Conservation (phyloP, 2,888 invertebrate species). For the Allolobophora icterica region DNA sequence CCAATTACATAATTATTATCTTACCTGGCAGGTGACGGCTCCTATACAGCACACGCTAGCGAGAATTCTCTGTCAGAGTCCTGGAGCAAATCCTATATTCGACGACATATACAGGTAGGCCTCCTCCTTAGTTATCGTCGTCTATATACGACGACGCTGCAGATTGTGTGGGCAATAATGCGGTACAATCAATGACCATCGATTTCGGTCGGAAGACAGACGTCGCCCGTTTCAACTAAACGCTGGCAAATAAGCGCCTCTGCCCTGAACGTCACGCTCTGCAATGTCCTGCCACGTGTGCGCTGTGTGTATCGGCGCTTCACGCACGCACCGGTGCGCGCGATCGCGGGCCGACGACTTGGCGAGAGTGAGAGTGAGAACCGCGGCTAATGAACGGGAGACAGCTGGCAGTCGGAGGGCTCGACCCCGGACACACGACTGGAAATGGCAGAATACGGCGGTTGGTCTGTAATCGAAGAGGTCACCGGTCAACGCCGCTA, state of each 20-base stretch:
- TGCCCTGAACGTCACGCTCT: slow-evolving; percentile 10
- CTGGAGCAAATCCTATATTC: neutral
- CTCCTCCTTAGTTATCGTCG: neutral
- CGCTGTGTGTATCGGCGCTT: neutral
- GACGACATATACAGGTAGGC: neutral
- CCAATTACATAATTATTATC: neutral
- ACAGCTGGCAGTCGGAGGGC: neutral
- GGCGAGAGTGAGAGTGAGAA: neutral
- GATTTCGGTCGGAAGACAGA: neutral
- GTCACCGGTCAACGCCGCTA: neutral
- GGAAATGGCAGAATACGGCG: neutral
- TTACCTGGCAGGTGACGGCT: neutral
- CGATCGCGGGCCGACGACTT: neutral
- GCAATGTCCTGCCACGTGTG: neutral
- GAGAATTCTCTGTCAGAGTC: neutral
- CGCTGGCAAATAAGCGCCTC: slow-evolving; percentile 11
- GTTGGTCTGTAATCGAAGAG: neutral
- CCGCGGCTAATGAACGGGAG: no score
- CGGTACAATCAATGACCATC: neutral
- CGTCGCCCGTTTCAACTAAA: slow-evolving; percentile 12
- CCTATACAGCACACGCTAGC: neutral
- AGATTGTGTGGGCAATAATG: neutral
- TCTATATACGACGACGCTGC: neutral
- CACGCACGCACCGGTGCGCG: neutral
- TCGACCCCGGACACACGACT: slow-evolving; percentile 8